Base-by-base conservation (phyloP, 2,797 vertebrate genomes). In the Erethizon dorsatum region DNA sequence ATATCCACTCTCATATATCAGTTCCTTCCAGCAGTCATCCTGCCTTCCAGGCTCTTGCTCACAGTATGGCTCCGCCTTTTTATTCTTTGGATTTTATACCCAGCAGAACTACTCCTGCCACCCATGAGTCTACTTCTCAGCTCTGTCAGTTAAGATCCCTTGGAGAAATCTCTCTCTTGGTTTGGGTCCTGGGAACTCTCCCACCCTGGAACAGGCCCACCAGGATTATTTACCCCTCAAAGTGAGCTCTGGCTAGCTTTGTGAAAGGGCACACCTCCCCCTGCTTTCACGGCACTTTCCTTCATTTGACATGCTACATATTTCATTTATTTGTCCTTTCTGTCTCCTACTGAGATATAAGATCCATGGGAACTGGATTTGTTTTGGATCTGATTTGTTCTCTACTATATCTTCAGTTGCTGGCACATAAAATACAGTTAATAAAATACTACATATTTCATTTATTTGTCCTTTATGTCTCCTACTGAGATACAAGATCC, bases 241-340 rank as follows among this genome's bases (percentile, higher is more conserved):
- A 56, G 37, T 17, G 13, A 24, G 31, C 45, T 37, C 52, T 59
- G 4, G 28, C 28, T 50, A 65, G 63, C 65, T 22, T 6, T 37
- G 6, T 88, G 41, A 83, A 56, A 90, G 10, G 11, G 20, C 20
- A 37, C 13, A 22, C n/a, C 57, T 33, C 69, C 57, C 28, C n/a
- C 59, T 56, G 31, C 11, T 50, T 71, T 63, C 59, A 87, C 2
- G 47, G n/a, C 14, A 26, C 22, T 91, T 52, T 54, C 5, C 6
- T 83, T 91, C 50, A 59, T 63, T 57, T 88, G 54, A 56, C 52
- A 78, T 41, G 37, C 24, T 63, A 6, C 13, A 10, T n/a, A 75
- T 65, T 91, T 94, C 37, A 79, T 61, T 88, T 83, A 52, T 63
- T 79, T 83, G 24, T 87, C 31, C 24, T 61, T 90, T 93, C 50